Evolutionary conservation across 1,140 invertebrate species (phyloP).

Genomic region (Micrasema longulum): DNA sequence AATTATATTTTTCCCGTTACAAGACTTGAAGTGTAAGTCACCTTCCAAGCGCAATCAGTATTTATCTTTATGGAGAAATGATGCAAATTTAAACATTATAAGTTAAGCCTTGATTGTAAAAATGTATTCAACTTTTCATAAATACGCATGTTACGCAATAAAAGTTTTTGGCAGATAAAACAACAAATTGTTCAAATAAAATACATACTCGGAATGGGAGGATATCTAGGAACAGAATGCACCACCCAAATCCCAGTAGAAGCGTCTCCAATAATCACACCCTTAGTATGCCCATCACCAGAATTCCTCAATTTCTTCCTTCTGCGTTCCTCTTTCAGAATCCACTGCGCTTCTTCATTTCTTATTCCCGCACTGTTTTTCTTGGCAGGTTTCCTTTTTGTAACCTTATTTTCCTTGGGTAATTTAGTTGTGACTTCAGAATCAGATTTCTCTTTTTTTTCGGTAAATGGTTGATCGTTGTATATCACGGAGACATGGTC

Average conservation of each 20-base stretch:
- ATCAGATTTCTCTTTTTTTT: constrained; percentile 55
- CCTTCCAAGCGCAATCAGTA: no score
- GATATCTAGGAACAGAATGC: constrained; percentile 91
- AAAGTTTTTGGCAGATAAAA: no score
- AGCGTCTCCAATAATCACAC: constrained; percentile 80
- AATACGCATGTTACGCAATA: no score
- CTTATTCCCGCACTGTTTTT: constrained; percentile 48
- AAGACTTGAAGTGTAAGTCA: no score
- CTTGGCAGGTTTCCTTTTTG: constrained; percentile 21
- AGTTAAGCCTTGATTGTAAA: no score
- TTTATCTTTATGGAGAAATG: no score
- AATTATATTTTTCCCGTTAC: no score
- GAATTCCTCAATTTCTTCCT: constrained; percentile 63
- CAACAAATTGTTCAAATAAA: no score
- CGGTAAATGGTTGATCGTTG: constrained; percentile 85
- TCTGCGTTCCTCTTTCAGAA: constrained; percentile 56
- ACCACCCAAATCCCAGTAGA: constrained; percentile 87
- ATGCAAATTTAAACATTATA: no score
- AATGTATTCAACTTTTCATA: no score
- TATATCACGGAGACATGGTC: constrained; percentile 77
- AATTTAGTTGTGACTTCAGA: constrained; percentile 1
- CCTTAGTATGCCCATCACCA: constrained; percentile 86
- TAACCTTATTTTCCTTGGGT: constrained; percentile 22
- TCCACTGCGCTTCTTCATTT: constrained; percentile 49
- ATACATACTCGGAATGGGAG: constrained; percentile 66